These are phyloP conservation scores for Brienomyrus brachyistius DNA, from an alignment of 2,113 vertebrate species.

Conservation along the genomic window DNA sequence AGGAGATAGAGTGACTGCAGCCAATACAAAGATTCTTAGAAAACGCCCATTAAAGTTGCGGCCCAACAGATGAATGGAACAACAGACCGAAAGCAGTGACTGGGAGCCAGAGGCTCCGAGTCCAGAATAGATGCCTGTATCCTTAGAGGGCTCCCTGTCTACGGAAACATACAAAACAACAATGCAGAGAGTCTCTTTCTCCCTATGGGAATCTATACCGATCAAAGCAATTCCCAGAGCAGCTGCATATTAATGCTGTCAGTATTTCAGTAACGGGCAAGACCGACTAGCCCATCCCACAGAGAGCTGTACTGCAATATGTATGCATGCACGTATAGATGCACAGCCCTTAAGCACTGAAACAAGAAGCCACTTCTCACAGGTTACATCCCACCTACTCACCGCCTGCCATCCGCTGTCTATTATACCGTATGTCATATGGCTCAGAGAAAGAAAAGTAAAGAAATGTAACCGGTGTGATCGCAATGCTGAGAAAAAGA, in stretches of 20 bases:
- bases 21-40: neutral
- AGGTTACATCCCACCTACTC: neutral
- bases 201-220: neutral
- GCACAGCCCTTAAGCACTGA: neutral
- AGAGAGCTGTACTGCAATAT: neutral
- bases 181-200: neutral
- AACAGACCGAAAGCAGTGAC: neutral
- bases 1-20: neutral
- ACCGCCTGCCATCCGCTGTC: neutral
- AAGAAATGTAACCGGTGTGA: neutral
- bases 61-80: neutral
- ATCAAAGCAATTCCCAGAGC: neutral
- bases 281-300: neutral
- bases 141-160: neutral
- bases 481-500: constrained; percentile 10
- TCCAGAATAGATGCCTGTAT: neutral
- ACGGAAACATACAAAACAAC: neutral
- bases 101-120: neutral
- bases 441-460: neutral
- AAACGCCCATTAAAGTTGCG: neutral
- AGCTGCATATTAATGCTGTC: neutral
- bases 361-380: neutral
- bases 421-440: neutral
- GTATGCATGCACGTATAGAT: neutral
- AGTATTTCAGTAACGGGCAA: neutral